A percentile compares a stretch with the other conserved stretches of the same genome.
These are phyloP conservation scores for Drosophila takahashii DNA, from an alignment of 1,140 invertebrate species.

Conservation along the genomic window DNA sequence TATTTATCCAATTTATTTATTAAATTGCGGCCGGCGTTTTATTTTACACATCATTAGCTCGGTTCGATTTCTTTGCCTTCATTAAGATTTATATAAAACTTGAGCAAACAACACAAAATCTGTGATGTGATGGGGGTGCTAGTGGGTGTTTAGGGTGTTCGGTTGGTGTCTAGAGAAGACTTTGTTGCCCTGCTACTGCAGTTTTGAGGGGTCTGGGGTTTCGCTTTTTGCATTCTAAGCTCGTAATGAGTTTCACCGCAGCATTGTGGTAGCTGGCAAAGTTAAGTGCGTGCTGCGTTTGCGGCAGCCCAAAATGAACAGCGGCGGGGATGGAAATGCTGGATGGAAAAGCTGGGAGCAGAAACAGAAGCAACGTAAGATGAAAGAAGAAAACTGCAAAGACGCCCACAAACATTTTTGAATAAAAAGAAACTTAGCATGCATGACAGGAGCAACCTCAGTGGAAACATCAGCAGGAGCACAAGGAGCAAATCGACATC, in stretches of 20 bases:
- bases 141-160: constrained; percentile 9
- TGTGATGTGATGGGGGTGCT: constrained; percentile 1
- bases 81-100: constrained; percentile 78
- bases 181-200: constrained; percentile 28
- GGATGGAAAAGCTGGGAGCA: constrained; percentile 20
- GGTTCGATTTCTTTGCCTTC: constrained; percentile 54
- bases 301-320: constrained; percentile 72
- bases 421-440: constrained; percentile 67
- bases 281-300: constrained; percentile 80
- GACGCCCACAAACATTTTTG: constrained; percentile 70
- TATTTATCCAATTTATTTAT: constrained; percentile 21
- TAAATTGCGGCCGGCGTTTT: constrained; percentile 46
- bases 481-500: not conserved
- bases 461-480: constrained; percentile 5
- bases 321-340: not conserved
- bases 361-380: constrained; percentile 10
- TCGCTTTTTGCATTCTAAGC: constrained; percentile 80
- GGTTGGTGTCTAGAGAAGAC: constrained; percentile 5
- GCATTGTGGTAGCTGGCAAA: constrained; percentile 76
- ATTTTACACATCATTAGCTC: constrained; percentile 75
- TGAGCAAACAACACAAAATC: constrained; percentile 32
- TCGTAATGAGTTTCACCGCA: constrained; percentile 80
- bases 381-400: constrained; percentile 67
- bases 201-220: constrained; percentile 45
- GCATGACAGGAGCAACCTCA: constrained; percentile 52